These are phyloP conservation scores for Serranus cabrilla DNA, from an alignment of 2,797 vertebrate genomes.

Conservation along the genomic window DNA sequence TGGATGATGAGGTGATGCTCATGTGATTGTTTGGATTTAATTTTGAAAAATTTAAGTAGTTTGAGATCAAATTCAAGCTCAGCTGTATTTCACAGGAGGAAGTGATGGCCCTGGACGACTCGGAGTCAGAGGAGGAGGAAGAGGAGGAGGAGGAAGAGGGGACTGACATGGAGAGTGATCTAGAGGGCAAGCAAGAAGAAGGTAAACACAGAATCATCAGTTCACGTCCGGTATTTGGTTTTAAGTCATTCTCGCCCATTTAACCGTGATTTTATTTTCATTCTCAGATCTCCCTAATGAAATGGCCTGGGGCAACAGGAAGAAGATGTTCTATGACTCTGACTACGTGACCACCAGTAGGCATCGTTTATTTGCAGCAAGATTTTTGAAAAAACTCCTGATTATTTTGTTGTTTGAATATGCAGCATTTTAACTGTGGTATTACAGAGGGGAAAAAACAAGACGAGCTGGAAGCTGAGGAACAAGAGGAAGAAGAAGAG, in stretches of 20 bases:
- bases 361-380: constrained; percentile 24
- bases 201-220: constrained; percentile 55
- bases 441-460: constrained; percentile 82
- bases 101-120: constrained; percentile 83
- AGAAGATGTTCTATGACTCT: constrained; percentile 92
- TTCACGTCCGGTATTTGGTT: not conserved
- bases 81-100: constrained; percentile 82
- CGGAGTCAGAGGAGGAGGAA: not conserved
- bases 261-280: constrained; percentile 10
- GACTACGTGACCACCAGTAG: constrained; percentile 88
- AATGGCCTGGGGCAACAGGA: constrained; percentile 94
- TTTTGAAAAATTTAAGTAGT: not conserved
- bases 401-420: not conserved
- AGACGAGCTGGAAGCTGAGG: constrained; percentile 90
- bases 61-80: not conserved
- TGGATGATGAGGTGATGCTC: constrained; percentile 83
- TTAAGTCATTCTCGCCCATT: not conserved
- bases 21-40: constrained; percentile 12
- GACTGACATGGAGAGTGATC: too few relatives aligned
- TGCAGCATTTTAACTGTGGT: constrained; percentile 3
- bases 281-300: constrained; percentile 88
- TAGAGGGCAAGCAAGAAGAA: constrained; percentile 56
- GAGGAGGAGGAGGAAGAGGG: too few relatives aligned
- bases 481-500: constrained; percentile 94
- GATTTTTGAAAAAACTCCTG: not conserved